phyloP scores from a whole-genome alignment of 2,797 vertebrate species.

The Aeoliscus strigatus region DNA sequence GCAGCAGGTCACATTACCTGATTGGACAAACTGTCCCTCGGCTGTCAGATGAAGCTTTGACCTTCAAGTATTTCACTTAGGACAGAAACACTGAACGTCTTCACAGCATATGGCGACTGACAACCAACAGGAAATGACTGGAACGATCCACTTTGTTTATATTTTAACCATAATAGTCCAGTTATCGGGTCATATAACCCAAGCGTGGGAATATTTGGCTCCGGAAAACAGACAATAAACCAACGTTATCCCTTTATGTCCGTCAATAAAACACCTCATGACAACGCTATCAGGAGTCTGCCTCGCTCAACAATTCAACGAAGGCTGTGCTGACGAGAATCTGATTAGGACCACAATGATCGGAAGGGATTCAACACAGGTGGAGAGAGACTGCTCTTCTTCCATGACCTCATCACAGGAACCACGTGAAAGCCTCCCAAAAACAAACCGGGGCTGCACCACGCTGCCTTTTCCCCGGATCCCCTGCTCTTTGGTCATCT shows the following conservation, averaged over 20 bases:
- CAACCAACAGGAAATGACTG: too few species aligned
- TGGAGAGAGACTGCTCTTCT: not conserved
- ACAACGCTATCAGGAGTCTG: not conserved
- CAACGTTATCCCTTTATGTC: not conserved
- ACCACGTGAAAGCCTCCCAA: conserved; percentile 20
- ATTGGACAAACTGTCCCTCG: not conserved
- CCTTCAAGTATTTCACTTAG: not conserved
- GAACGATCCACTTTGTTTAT: too few species aligned
- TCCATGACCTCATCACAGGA: conserved; percentile 25
- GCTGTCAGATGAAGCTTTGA: not conserved
- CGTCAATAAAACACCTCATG: conserved; percentile 12
- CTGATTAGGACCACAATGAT: not conserved
- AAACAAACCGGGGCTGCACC: conserved; percentile 13
- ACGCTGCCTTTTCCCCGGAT: conserved; percentile 4
- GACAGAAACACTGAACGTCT: not conserved
- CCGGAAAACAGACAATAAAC: conserved; percentile 8
- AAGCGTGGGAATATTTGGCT: not conserved
- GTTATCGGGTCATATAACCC: too few species aligned
- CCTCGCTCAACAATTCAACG: not conserved
- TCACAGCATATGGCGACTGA: too few species aligned
- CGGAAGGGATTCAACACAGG: not conserved
- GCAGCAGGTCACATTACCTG: conserved; percentile 9
- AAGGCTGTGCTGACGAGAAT: not conserved
- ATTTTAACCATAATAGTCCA: too few species aligned
- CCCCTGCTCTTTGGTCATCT: not conserved